phyloP scores from a whole-genome alignment of 2,113 vertebrate genomes.

The Elephas maximus region DNA sequence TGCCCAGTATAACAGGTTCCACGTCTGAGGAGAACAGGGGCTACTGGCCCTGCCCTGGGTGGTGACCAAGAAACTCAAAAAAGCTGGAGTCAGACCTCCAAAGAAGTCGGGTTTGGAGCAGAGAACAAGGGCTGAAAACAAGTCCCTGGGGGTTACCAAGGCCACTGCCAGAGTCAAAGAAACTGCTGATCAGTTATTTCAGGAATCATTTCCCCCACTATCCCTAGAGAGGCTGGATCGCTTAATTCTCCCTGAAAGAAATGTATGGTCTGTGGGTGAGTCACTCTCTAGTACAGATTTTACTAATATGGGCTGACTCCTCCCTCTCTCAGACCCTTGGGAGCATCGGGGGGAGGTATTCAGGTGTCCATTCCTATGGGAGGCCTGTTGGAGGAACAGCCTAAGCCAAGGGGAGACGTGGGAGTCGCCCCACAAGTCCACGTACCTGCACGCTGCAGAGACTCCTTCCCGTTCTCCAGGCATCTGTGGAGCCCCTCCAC shows the following conservation, averaged over 20 bases:
- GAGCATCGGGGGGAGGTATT: background rate
- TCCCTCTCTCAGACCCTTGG: background rate
- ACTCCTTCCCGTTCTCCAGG: slow-evolving; percentile 4
- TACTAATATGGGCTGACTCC: background rate
- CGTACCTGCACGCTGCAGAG: background rate
- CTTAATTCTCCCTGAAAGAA: background rate
- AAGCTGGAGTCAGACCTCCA: background rate
- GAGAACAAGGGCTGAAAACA: too few relatives aligned
- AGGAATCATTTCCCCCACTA: too few relatives aligned
- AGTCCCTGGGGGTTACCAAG: too few relatives aligned
- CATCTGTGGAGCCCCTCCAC: background rate
- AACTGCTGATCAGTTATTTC: too few relatives aligned
- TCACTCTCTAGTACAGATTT: background rate
- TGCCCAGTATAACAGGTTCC: too few relatives aligned
- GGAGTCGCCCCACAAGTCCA: rapidly evolving
- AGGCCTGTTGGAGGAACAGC: background rate
- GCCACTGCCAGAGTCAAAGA: too few relatives aligned
- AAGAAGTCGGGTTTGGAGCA: background rate
- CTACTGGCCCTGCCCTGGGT: too few relatives aligned
- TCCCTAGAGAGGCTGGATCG: too few relatives aligned
- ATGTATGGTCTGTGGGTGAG: background rate
- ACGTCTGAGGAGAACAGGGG: too few relatives aligned
- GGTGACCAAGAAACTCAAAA: background rate
- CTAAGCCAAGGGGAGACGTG: too few relatives aligned
- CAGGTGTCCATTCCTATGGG: background rate